Evolutionary conservation across 2,113 vertebrate genomes (phyloP), one percentile per base, ranked within the genome.

Genomic region (Bujurquina vittata): DNA sequence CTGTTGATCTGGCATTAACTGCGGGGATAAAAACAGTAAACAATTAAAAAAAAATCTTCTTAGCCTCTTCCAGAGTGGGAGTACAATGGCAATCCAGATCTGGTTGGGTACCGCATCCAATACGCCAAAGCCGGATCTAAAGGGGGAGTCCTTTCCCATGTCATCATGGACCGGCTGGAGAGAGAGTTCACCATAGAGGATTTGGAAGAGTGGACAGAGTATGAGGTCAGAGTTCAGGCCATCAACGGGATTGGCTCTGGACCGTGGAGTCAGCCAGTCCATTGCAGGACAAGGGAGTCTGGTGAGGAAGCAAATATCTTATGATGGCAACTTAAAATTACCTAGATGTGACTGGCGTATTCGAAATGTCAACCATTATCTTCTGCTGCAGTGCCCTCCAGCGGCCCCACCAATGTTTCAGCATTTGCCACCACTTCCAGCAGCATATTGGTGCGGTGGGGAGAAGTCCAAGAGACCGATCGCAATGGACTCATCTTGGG

Each of bases 161-260:
- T 97, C 77, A 94, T 99, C 83, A 95, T 94, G 0, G 98, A 99
- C 95, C 97, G 98, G 0, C 95, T 96, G 91, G 98, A 99, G 91
- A 91, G 98, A 2, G 98, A 99, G 22, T 97, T 96, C 93, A 99
- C 98, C 73, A 96, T 99, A 3, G 98, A 99, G 89, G 98, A 99
- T 91, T 95, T 99, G 92, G 97, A 99, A 94, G 98, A 99, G 93
- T 99, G 98, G 98, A 97, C 95, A 0, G 97, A 99, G 92, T 99
- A 99, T 73, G 95, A 96, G 4, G 97, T 99, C 77, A 96, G 97
- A 89, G 96, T 99, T 77, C 98, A 99, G 88, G 97, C 98, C 52
- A 95, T 99, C 94, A 99, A 99, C 0, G 96, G 97, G 75, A 98
- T 99, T 2, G 98, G 98, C 2, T 90, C 96, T 0, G 98, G 98